These are phyloP conservation scores for Phytoseiulus persimilis DNA, from an alignment of 2,888 invertebrate species.

Conservation along the genomic window DNA sequence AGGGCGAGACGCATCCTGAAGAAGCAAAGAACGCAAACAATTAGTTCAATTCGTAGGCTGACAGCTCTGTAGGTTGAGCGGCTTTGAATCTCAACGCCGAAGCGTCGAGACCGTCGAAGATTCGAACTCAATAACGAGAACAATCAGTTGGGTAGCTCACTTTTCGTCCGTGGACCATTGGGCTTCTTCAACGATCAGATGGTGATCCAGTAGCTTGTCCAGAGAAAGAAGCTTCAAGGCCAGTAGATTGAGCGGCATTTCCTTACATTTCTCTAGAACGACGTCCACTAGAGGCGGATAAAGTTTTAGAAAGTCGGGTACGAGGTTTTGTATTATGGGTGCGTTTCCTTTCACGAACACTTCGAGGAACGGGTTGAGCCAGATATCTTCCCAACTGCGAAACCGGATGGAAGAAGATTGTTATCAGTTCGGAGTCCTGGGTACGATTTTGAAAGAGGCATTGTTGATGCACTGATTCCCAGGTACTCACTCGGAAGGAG, in stretches of 20 bases:
- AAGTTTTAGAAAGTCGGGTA: not conserved
- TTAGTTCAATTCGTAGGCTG: too few species aligned
- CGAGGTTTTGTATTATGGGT: not conserved
- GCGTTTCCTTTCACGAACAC: not conserved
- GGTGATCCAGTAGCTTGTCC: not conserved
- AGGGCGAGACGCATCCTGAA: not conserved
- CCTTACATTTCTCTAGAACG: not conserved
- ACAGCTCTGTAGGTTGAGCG: too few species aligned
- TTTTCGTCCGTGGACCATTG: slow-evolving; percentile 29
- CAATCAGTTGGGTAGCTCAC: not conserved
- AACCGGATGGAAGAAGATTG: not conserved
- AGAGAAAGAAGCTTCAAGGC: not conserved
- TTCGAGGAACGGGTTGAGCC: slow-evolving; percentile 7
- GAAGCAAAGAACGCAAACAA: not conserved
- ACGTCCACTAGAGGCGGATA: not conserved
- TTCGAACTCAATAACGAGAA: too few species aligned
- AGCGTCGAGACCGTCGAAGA: too few species aligned
- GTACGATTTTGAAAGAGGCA: not conserved
- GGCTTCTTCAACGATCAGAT: not conserved
- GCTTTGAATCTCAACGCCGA: too few species aligned
- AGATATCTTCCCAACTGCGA: not conserved
- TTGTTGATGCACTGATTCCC: not conserved
- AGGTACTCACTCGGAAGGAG: slow-evolving; percentile 6
- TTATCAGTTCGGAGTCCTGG: not conserved
- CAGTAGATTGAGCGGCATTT: not conserved